Conservation (phyloP, 30 jellyfish, hydroid and myxozoan species). For the Chironex yamaguchii region DNA sequence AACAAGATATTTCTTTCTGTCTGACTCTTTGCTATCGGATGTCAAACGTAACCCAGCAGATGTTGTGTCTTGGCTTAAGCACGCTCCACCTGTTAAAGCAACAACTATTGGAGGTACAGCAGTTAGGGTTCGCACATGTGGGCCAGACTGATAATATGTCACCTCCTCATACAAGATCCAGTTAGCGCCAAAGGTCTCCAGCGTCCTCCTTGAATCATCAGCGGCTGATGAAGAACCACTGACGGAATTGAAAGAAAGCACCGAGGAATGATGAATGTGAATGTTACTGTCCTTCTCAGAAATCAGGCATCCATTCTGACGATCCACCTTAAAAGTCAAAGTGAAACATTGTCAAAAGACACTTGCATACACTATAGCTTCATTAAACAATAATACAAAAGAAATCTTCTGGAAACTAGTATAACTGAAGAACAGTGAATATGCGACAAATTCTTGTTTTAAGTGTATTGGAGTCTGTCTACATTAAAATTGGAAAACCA, state of each 20-base stretch:
- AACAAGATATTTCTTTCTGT: background rate
- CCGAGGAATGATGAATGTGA: conserved; percentile 88
- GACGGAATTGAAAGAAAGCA: conserved; percentile 40
- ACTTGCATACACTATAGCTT: no score
- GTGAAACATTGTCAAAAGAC: no score
- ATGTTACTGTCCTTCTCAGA: conserved; percentile 83
- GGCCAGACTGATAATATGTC: conserved; percentile 84
- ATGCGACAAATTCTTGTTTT: no score
- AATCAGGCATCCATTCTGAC: conserved; percentile 48
- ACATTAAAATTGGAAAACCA: no score
- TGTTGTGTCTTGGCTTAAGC: conserved; percentile 78
- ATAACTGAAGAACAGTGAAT: no score
- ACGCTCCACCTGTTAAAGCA: conserved; percentile 83
- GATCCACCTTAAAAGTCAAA: conserved; percentile 66
- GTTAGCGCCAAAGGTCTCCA: conserved; percentile 57
- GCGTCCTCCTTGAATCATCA: conserved; percentile 9
- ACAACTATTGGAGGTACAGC: conserved; percentile 86
- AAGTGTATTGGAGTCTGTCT: no score
- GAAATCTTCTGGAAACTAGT: no score
- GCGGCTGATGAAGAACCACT: background rate
- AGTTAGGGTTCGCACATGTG: conserved; percentile 82
- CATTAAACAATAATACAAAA: no score
- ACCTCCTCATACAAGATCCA: conserved; percentile 92
- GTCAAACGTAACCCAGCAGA: conserved; percentile 56
- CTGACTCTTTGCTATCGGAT: conserved; percentile 21